These are phyloP conservation scores for Atethmia centrago DNA, from an alignment of 2,888 invertebrate genomes.

Conservation along the genomic window DNA sequence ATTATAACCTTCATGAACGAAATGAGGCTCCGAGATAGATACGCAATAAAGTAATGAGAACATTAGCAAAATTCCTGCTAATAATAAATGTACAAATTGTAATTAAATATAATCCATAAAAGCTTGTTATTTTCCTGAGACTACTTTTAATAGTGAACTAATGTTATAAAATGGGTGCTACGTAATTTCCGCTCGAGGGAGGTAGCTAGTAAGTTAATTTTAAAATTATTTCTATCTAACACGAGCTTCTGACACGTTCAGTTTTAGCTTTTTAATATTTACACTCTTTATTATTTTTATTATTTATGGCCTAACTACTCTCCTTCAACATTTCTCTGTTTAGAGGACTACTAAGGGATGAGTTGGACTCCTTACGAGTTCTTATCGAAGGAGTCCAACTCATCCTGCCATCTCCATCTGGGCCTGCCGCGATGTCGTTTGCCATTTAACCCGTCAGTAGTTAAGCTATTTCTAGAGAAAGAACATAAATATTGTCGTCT, in stretches of 20 bases:
- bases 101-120: conserved; percentile 34
- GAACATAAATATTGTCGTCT: too few species aligned
- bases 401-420: too few species aligned
- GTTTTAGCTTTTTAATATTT: not conserved
- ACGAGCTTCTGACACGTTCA: not conserved
- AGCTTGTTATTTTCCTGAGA: conserved; percentile 12
- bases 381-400: not conserved
- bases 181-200: conserved; percentile 35
- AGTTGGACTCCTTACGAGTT: too few species aligned
- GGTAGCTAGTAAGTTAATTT: conserved; percentile 27
- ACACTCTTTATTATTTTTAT: not conserved
- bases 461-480: too few species aligned
- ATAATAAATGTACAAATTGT: conserved; percentile 16
- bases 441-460: too few species aligned
- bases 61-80: conserved; percentile 23
- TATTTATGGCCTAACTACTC: not conserved
- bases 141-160: conserved; percentile 18
- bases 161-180: conserved; percentile 37
- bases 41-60: conserved; percentile 33
- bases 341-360: not conserved
- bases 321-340: not conserved
- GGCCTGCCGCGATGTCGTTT: too few species aligned
- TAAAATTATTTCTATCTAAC: conserved; percentile 9
- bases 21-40: conserved; percentile 22
- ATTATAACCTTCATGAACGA: conserved; percentile 19